These are phyloP conservation scores for Temnothorax longispinosus DNA, from an alignment of 1,140 invertebrate species.

Conservation along the genomic window DNA sequence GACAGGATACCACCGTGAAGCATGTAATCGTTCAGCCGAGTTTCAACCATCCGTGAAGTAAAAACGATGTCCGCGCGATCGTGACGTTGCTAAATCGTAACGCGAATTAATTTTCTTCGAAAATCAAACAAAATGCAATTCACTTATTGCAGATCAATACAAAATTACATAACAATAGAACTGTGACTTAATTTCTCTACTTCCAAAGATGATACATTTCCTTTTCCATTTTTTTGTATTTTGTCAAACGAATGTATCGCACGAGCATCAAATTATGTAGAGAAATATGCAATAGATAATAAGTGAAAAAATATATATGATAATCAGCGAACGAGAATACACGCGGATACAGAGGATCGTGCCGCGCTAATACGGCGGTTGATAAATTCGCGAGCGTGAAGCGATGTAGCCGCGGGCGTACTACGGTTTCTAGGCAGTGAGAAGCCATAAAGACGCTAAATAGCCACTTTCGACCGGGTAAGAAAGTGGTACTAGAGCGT, in stretches of 20 bases:
- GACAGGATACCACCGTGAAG: slow-evolving; percentile 45
- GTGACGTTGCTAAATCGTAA: slow-evolving; percentile 47
- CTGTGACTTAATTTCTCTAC: neutral
- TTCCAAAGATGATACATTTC: neutral
- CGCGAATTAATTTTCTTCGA: slow-evolving; percentile 20
- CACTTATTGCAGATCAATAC: neutral
- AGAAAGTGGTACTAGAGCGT: slow-evolving; percentile 52
- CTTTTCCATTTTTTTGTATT: neutral
- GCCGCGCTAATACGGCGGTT: slow-evolving; percentile 29
- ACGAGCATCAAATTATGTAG: slow-evolving; percentile 2
- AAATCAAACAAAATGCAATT: neutral
- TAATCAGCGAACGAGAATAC: neutral
- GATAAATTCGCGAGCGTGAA: slow-evolving; percentile 60
- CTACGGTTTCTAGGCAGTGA: slow-evolving; percentile 33
- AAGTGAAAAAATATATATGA: neutral
- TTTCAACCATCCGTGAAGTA: slow-evolving; percentile 41
- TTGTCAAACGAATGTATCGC: neutral
- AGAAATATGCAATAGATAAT: neutral
- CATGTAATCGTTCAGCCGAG: slow-evolving; percentile 42
- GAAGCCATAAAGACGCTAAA: slow-evolving; percentile 64
- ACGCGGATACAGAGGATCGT: neutral
- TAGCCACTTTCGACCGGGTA: slow-evolving; percentile 38
- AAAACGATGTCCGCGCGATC: slow-evolving; percentile 36
- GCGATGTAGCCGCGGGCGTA: neutral
- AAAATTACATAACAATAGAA: neutral